phyloP scores from a whole-genome alignment of 2,797 vertebrate species.

The Hoplostethus atlanticus region DNA sequence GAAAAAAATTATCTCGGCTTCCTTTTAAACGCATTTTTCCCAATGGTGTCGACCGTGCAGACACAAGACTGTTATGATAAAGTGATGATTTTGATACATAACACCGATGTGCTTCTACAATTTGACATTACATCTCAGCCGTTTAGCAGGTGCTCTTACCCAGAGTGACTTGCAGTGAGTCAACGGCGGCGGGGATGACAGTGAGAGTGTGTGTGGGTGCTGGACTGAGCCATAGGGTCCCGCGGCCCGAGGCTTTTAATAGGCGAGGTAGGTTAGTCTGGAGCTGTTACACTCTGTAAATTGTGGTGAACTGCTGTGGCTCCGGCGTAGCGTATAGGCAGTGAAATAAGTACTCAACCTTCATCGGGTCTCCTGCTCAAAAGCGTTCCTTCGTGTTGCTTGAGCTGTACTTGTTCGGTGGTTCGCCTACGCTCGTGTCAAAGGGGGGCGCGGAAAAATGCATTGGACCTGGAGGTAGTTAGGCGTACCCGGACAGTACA shows the following conservation, averaged over 20 bases:
- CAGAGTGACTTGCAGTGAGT: constrained; percentile 61
- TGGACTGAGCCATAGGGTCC: constrained; percentile 53
- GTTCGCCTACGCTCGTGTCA: too few species aligned
- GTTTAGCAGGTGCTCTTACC: constrained; percentile 41
- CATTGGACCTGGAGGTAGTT: too few species aligned
- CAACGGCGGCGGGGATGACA: constrained; percentile 57
- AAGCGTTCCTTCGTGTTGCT: too few species aligned
- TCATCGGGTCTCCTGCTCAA: too few species aligned
- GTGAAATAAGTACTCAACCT: too few species aligned
- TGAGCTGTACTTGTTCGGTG: too few species aligned
- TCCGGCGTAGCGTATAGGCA: too few species aligned
- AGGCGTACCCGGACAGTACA: too few species aligned
- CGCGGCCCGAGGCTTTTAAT: constrained; percentile 49
- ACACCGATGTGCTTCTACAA: constrained; percentile 18
- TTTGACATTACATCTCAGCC: constrained; percentile 30
- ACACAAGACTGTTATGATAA: background rate
- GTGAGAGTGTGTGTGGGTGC: constrained; percentile 64
- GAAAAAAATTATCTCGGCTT: background rate
- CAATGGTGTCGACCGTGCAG: constrained; percentile 17
- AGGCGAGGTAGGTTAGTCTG: constrained; percentile 35
- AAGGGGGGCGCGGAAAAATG: too few species aligned
- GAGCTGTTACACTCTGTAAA: too few species aligned
- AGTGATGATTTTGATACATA: constrained; percentile 11
- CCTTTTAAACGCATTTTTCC: background rate
- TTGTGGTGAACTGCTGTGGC: too few species aligned